phyloP scores from a whole-genome alignment of 2,888 invertebrate species.

The Dynastes hyllus region DNA sequence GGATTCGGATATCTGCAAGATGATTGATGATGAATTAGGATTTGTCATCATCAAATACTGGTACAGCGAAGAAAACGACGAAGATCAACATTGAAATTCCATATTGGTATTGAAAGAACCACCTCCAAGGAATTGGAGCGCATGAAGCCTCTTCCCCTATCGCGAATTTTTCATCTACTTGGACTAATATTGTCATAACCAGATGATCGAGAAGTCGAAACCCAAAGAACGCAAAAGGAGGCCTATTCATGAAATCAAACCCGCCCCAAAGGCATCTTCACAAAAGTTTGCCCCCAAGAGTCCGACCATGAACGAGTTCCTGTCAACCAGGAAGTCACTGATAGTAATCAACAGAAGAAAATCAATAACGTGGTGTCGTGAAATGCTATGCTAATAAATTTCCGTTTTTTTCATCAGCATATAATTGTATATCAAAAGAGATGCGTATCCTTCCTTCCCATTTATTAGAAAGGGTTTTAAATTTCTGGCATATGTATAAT shows the following conservation, averaged over 20 bases:
- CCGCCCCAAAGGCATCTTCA: conserved; percentile 44
- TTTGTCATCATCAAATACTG: conserved; percentile 86
- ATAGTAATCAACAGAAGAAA: conserved; percentile 59
- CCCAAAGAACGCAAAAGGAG: conserved; percentile 55
- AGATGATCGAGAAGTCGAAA: conserved; percentile 71
- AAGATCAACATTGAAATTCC: conserved; percentile 82
- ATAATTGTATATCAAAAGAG: neutral
- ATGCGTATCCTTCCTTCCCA: neutral
- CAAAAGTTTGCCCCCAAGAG: conserved; percentile 64
- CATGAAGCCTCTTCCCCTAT: conserved; percentile 79
- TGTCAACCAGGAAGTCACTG: conserved; percentile 68
- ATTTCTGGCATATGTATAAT: neutral
- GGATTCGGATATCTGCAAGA: conserved; percentile 80
- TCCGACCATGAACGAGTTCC: conserved; percentile 74
- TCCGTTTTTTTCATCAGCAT: neutral
- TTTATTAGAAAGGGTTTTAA: neutral
- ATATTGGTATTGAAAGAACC: conserved; percentile 81
- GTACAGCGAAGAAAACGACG: conserved; percentile 82
- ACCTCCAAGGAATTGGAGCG: conserved; percentile 83
- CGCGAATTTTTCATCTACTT: conserved; percentile 80
- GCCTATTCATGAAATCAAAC: conserved; percentile 28
- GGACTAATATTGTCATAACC: conserved; percentile 76
- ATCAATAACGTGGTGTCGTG: conserved; percentile 52
- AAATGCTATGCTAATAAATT: conserved; percentile 15
- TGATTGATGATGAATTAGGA: conserved; percentile 86